phyloP scores from a whole-genome alignment of 1,140 invertebrate species.

The Pseudomyrmex gracilis region DNA sequence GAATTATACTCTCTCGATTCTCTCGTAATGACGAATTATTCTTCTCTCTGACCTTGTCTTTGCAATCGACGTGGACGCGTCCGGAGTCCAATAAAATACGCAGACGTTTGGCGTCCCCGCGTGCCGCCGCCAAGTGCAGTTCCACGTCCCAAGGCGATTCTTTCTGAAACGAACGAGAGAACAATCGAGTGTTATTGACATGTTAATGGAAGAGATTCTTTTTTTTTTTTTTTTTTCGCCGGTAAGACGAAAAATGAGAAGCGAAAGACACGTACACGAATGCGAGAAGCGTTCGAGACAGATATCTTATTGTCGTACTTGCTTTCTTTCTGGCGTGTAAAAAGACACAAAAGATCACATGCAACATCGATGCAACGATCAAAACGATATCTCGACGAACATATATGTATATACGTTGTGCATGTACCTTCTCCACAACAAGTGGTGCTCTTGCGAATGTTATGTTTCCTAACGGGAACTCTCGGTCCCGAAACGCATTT shows the following conservation, averaged over 20 bases:
- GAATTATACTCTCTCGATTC: no score
- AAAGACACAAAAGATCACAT: no score
- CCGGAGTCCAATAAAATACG: conserved; percentile 94
- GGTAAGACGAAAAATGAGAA: background rate
- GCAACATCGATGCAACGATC: background rate
- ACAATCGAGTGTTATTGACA: conserved; percentile 9
- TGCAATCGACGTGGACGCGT: conserved; percentile 96
- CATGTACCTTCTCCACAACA: background rate
- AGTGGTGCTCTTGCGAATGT: background rate
- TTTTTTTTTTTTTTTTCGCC: background rate
- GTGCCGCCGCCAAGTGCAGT: conserved; percentile 94
- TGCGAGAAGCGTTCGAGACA: background rate
- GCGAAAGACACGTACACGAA: background rate
- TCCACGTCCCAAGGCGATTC: conserved; percentile 96
- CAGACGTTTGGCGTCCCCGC: conserved; percentile 92
- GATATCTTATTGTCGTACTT: no score
- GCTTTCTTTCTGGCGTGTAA: no score
- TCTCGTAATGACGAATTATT: background rate
- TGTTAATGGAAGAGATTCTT: background rate
- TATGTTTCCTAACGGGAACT: conserved; percentile 27
- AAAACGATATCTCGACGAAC: conserved; percentile 13
- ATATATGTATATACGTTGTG: background rate
- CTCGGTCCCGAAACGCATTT: conserved; percentile 12
- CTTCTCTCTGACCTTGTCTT: conserved; percentile 91
- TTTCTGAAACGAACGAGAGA: conserved; percentile 88